Conservation (phyloP, 2,888 invertebrate genomes). For the Cyaniris semiargus region DNA sequence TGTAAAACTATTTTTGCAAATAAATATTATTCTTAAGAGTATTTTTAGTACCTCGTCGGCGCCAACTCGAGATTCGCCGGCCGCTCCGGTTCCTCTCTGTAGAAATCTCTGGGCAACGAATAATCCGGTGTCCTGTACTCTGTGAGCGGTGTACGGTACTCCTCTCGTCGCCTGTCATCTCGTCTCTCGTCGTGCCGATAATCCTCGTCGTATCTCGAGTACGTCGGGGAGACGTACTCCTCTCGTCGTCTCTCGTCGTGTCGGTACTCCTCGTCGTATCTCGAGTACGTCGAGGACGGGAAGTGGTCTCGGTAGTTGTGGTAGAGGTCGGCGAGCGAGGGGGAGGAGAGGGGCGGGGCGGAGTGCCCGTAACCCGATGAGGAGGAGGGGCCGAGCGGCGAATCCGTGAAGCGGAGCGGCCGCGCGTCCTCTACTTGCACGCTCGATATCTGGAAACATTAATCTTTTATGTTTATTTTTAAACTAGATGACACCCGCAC, state of each 20-base stretch:
- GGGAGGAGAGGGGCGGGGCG: slow-evolving; percentile 72
- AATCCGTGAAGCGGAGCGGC: slow-evolving; percentile 87
- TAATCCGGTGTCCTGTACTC: slow-evolving; percentile 68
- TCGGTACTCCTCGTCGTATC: slow-evolving; percentile 51
- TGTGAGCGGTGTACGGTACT: slow-evolving; percentile 58
- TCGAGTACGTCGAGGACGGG: slow-evolving; percentile 66
- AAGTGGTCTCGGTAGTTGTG: slow-evolving; percentile 77
- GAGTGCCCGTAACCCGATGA: slow-evolving; percentile 76
- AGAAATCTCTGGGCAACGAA: slow-evolving; percentile 65
- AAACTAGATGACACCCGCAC: no score
- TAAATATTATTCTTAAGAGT: no score
- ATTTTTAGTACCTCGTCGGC: slow-evolving; percentile 49
- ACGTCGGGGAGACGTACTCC: slow-evolving; percentile 66
- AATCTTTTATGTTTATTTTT: no score
- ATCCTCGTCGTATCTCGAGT: slow-evolving; percentile 53
- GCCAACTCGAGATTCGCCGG: slow-evolving; percentile 66
- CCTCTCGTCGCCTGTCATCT: slow-evolving; percentile 58
- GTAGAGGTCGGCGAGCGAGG: slow-evolving; percentile 83
- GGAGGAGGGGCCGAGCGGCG: slow-evolving; percentile 83
- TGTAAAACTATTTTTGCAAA: no score
- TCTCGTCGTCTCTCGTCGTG: slow-evolving; percentile 59
- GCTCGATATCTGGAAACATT: slow-evolving; percentile 61
- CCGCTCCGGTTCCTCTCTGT: slow-evolving; percentile 56
- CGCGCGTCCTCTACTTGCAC: slow-evolving; percentile 80
- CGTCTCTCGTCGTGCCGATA: slow-evolving; percentile 61